A percentile compares a stretch with the other conserved stretches of the same genome.
Evolutionary conservation across 2,888 invertebrate species (phyloP).

Genomic region (Nephrocerus scutellatus): DNA sequence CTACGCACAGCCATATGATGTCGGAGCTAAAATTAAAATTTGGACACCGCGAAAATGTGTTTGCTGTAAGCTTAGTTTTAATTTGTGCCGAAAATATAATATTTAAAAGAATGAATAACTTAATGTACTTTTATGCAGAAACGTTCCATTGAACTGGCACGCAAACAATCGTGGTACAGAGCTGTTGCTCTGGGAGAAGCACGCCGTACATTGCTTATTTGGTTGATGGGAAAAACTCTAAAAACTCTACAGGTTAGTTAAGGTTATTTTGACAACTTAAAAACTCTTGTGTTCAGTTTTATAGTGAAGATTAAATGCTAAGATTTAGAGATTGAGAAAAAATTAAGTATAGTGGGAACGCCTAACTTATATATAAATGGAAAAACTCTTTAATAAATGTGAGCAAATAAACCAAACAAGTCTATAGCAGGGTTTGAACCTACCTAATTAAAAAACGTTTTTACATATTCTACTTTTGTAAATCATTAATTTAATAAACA

Average conservation of each 20-base stretch:
- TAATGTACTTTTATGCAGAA: constrained; percentile 37
- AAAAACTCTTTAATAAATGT: too few species aligned
- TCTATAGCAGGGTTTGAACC: too few species aligned
- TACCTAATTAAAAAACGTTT: too few species aligned
- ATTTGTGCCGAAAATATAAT: background rate
- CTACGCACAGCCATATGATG: constrained; percentile 38
- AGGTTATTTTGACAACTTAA: background rate
- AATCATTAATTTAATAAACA: too few species aligned
- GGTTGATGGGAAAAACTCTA: constrained; percentile 51
- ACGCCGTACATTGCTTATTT: constrained; percentile 52
- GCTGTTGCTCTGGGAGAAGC: constrained; percentile 55
- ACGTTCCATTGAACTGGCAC: constrained; percentile 53
- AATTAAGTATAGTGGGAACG: too few species aligned
- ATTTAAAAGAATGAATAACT: too few species aligned
- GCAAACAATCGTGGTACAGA: constrained; percentile 61
- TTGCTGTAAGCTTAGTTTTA: constrained; percentile 32
- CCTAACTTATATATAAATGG: too few species aligned
- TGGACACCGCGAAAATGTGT: constrained; percentile 43
- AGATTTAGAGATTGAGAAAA: too few species aligned
- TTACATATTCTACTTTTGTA: too few species aligned
- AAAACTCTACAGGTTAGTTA: constrained; percentile 41
- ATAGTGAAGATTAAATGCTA: background rate
- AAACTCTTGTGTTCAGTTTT: background rate
- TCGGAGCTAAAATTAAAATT: constrained; percentile 39
- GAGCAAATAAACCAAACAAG: too few species aligned